phyloP scores from a whole-genome alignment of 2,797 vertebrate species.

The Knipowitschia caucasica region DNA sequence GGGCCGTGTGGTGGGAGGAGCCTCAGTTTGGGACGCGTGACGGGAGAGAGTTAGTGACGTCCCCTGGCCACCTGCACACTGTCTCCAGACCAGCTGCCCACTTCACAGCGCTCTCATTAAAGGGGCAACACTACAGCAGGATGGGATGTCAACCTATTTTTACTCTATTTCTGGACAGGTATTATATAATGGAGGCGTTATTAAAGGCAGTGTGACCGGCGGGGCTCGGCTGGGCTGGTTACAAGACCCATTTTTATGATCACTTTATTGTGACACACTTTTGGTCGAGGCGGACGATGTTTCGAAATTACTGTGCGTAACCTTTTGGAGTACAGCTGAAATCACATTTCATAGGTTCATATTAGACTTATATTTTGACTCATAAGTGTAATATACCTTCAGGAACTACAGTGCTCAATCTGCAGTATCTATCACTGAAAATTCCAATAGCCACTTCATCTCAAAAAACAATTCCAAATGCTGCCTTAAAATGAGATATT shows the following conservation, averaged over 20 bases:
- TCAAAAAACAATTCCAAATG: too few relatives aligned
- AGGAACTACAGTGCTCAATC: too few relatives aligned
- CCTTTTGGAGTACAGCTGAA: neutral
- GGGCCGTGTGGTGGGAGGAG: too few relatives aligned
- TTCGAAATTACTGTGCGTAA: neutral
- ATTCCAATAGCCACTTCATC: too few relatives aligned
- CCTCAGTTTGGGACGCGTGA: too few relatives aligned
- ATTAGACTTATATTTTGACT: too few relatives aligned
- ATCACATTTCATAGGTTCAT: too few relatives aligned
- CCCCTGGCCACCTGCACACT: constrained; percentile 33
- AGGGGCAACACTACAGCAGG: neutral
- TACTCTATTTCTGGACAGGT: constrained; percentile 5
- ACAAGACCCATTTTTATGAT: neutral
- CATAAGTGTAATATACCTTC: too few relatives aligned
- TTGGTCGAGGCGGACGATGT: neutral
- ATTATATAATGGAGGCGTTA: constrained; percentile 3
- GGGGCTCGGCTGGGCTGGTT: neutral
- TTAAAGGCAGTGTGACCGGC: neutral
- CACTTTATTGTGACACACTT: neutral
- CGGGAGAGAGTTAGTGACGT: constrained; percentile 50
- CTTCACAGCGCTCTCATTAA: constrained; percentile 14
- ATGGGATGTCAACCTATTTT: constrained; percentile 3
- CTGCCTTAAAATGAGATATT: too few relatives aligned
- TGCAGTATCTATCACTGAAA: too few relatives aligned
- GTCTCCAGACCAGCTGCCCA: constrained; percentile 24